phyloP scores from a whole-genome alignment of 2,113 vertebrate species.

The Dipodomys stephensi region DNA sequence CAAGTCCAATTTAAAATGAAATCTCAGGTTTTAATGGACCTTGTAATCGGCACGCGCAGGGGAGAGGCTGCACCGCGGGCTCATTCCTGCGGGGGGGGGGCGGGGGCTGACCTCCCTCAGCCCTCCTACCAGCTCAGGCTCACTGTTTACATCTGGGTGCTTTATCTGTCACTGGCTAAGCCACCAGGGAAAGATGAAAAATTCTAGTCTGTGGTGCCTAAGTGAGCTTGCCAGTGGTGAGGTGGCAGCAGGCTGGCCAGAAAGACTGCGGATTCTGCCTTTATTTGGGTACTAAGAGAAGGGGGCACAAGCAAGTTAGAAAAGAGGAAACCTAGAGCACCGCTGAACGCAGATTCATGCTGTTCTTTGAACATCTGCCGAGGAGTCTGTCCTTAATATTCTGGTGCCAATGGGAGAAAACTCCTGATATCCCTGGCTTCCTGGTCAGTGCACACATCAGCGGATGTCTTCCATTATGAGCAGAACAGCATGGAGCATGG shows the following conservation, averaged over 20 bases:
- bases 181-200: constrained; percentile 53
- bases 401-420: constrained; percentile 31
- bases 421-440: background rate
- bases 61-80: background rate
- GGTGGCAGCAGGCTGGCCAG: background rate
- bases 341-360: constrained; percentile 25
- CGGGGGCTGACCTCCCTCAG: background rate
- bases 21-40: background rate
- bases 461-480: constrained; percentile 70
- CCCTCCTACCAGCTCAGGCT: background rate
- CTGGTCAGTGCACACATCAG: background rate
- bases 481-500: constrained; percentile 20
- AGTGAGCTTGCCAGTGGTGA: constrained; percentile 17
- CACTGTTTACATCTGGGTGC: constrained; percentile 17
- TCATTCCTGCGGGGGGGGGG: background rate
- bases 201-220: background rate
- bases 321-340: background rate
- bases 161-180: constrained; percentile 63
- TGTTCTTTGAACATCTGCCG: background rate
- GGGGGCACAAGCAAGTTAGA: constrained; percentile 3
- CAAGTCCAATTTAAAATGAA: background rate
- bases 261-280: constrained; percentile 40
- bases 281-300: constrained; percentile 66
- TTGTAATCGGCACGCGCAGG: background rate
- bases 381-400: background rate